These are phyloP conservation scores for Drosophila neonasuta DNA, from an alignment of 2,888 invertebrate species.

Conservation along the genomic window DNA sequence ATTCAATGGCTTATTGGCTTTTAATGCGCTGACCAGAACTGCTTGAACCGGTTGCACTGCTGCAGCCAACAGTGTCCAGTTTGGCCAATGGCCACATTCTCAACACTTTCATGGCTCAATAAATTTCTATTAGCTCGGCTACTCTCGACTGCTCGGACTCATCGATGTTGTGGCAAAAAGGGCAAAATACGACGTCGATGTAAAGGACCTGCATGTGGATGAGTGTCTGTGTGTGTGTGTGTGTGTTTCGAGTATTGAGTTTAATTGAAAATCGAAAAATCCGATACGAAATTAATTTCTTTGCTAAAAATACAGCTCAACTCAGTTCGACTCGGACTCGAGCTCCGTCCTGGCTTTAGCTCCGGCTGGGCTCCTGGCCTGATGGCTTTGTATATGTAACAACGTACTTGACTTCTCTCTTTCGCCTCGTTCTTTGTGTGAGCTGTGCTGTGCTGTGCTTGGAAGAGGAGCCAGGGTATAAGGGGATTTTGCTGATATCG, in stretches of 20 bases:
- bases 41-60: conserved; percentile 17
- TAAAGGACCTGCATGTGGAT: conserved; percentile 4
- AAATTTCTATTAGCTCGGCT: conserved; percentile 69
- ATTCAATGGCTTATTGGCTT: conserved; percentile 74
- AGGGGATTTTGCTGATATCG: conserved; percentile 42
- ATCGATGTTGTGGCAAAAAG: conserved; percentile 11
- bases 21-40: conserved; percentile 58
- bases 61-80: conserved; percentile 8
- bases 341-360: conserved; percentile 14
- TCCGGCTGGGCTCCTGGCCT: conserved; percentile 13
- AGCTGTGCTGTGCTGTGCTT: neutral
- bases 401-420: conserved; percentile 47
- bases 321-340: conserved; percentile 33
- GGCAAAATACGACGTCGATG: conserved; percentile 3
- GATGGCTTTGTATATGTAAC: conserved; percentile 41
- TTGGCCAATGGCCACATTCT: conserved; percentile 51
- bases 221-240: conserved; percentile 8
- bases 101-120: conserved; percentile 77
- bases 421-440: neutral
- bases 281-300: conserved; percentile 79
- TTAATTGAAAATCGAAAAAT: conserved; percentile 80
- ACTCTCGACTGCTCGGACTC: conserved; percentile 28
- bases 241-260: conserved; percentile 62
- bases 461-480: neutral
- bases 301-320: conserved; percentile 69